These are phyloP conservation scores for Uropetala carovei DNA, from an alignment of 2,888 invertebrate genomes.

Conservation along the genomic window DNA sequence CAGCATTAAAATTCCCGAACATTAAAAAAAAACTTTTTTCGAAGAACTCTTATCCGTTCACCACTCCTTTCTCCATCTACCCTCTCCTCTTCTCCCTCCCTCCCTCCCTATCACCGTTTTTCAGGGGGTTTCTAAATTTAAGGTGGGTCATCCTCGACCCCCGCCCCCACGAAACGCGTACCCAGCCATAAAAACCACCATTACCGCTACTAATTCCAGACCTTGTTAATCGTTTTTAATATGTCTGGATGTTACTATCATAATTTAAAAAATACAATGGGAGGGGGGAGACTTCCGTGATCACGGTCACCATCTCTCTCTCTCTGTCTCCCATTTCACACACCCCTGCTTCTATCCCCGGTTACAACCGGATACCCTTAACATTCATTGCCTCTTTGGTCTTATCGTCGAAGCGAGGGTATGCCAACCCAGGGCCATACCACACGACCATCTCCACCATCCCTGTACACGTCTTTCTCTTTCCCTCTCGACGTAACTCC, in stretches of 20 bases:
- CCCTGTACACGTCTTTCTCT: background rate
- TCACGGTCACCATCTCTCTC: background rate
- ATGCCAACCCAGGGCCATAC: background rate
- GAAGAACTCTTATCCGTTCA: conserved; percentile 2
- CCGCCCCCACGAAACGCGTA: background rate
- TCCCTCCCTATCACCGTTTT: background rate
- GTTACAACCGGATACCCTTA: conserved; percentile 32
- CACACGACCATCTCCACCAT: background rate
- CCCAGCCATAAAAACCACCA: background rate
- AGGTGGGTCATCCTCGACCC: background rate
- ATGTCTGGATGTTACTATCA: conserved; percentile 22
- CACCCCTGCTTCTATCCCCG: background rate
- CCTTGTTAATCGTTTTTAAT: conserved; percentile 49
- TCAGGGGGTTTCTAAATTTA: background rate
- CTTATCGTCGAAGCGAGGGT: conserved; percentile 33
- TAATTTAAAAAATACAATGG: background rate
- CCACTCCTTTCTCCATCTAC: background rate
- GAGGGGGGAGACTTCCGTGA: background rate
- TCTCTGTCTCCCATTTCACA: background rate
- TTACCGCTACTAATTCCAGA: background rate
- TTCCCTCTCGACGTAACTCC: background rate
- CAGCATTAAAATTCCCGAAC: no score
- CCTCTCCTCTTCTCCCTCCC: background rate
- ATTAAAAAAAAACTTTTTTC: no score
- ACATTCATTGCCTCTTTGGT: conserved; percentile 42